Evolutionary conservation across 2,797 vertebrate genomes (phyloP), one percentile per base, ranked within the genome.

Genomic region (Poeciliopsis paucimaculata): DNA sequence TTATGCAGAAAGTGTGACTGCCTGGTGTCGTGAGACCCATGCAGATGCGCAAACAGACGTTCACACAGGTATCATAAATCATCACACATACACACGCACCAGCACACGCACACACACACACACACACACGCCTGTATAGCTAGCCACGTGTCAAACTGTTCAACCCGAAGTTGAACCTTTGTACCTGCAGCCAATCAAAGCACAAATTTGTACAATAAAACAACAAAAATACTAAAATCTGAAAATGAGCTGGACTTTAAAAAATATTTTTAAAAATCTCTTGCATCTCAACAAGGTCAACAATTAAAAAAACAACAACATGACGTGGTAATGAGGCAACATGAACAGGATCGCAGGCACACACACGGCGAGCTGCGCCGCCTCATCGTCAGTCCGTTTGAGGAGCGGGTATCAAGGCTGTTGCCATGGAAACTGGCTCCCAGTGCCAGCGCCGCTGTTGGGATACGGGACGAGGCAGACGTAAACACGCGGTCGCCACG

Each of bases 401-500:
- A 71, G 41, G 74, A 36, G 75, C 68, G 68, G 62, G 49, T 77
- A 93, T 91, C 89, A 85, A 88, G 94, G 93, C 91, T 80, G 94
- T 95, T 89, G 90, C 93, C 95, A 95, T 92, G 93, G 94, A 95
- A 96, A 96, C 95, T 94, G 93, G 92, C 93, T 95, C 82, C 91
- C 88, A 71, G 83, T 86, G 82, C 90, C 91, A 89, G 94, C 92
- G 91, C 93, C 89, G 90, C 53, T 57, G 51, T 84, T 73, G 92
- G 87, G 53, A 88, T 75, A 36, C 12, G 85, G 89, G 91, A 94
- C 49, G 20, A 55, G 90, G 90, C 88, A 86, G 90, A 92, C 90
- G 79, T 95, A 95, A 95, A 95, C 95, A 95, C 76, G 78, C 49
- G 86, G 93, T 94, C 85, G 81, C 92, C 88, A 91, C 91, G 91